Evolutionary conservation across 2,888 invertebrate species (phyloP).

Genomic region (Hydroisotoma schaefferi): DNA sequence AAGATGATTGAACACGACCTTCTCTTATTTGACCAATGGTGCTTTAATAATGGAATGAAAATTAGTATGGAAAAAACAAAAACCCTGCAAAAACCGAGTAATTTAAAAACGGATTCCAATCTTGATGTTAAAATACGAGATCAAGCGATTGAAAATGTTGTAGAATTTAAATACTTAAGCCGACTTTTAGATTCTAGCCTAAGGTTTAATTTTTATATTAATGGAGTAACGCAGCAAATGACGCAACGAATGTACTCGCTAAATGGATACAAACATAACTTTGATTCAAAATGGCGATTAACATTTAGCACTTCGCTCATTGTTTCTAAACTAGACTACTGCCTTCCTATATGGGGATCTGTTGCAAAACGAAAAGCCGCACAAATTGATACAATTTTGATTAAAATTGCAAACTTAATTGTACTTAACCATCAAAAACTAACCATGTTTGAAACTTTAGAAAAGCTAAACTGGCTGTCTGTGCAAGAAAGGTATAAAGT

Average conservation of each 20-base stretch:
- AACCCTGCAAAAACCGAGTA: neutral
- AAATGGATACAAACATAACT: neutral
- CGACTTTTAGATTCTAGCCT: neutral
- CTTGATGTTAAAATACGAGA: neutral
- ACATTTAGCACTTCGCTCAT: neutral
- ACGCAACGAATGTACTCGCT: neutral
- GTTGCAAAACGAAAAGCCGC: neutral
- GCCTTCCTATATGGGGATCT: constrained; percentile 4
- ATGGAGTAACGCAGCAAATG: neutral
- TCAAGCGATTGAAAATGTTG: neutral
- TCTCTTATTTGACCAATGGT: neutral
- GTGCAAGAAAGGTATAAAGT: neutral
- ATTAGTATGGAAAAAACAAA: neutral
- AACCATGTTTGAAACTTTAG: neutral
- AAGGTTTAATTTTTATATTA: neutral
- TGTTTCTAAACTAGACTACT: neutral
- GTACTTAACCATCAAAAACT: neutral
- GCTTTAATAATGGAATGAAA: neutral
- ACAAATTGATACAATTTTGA: neutral
- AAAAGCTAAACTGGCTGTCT: neutral
- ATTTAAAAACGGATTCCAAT: too few relatives aligned
- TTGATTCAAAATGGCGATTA: neutral
- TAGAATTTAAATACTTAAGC: constrained; percentile 1
- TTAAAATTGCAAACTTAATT: constrained; percentile 1
- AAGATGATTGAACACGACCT: neutral